Evolutionary conservation across 2,797 vertebrate species (phyloP), one percentile per base, ranked within the genome.

Genomic region (Rachycentron canadum): DNA sequence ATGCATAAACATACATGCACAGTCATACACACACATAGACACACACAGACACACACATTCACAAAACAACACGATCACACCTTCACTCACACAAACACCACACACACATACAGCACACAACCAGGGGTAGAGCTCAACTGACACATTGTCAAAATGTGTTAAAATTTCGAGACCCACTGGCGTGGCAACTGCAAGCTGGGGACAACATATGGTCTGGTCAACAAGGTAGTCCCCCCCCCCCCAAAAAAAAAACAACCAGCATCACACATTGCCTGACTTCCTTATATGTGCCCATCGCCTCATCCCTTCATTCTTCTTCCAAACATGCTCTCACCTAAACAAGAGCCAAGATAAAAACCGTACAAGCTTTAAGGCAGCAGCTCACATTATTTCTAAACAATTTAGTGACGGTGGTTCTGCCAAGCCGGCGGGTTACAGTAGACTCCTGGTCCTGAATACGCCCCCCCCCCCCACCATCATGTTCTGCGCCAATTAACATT

Each of bases 101-200:
- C 74, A 83, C 85, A 73, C 68, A 53, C 76, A 40, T 13, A 64
- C 72, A 83, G 77, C 69, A 85, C 79, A 76, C 81, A 86, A 94
- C 87, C 88, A 88, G 90, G 93, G 91, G 93, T 92, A 92, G 89
- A 83, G 93, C 94, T 94, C 92, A 94, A 94, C 92, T 95, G 94
- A 95, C 95, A 95, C 94, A 74, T 94, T 96, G 95, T 96, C 95
- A 95, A 94, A 94, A 96, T 92, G 95, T 95, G 95, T 96, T 96
- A 96, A 92, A 93, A 94, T 94, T 90, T 89, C 76, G 73, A 92
- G 84, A 91, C 88, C 92, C 93, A 94, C 84, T 90, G 93, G 89
- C 28, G 88, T 95, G 95, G 94, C 90, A 95, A 94, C 90, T 83
- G 93, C 95, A 95, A 95, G 94, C 95, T 95, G 95, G 94, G 95